These are phyloP conservation scores for Anthopleura sola DNA, from an alignment of 64 coral and sea anemone genomes.

Conservation along the genomic window DNA sequence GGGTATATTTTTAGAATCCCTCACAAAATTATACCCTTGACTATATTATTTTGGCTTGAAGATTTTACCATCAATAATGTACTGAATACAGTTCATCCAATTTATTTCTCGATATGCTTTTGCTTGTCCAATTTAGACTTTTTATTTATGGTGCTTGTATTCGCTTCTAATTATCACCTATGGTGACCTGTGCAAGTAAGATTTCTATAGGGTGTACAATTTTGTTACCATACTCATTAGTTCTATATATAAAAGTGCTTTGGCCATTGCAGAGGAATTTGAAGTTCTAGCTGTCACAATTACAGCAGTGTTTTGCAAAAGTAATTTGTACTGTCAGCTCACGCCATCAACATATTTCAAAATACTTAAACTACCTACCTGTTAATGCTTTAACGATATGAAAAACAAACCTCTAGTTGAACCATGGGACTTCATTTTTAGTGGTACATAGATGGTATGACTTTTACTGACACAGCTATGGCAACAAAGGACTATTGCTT, in stretches of 20 bases:
- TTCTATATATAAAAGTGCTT: neutral
- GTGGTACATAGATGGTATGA: no score
- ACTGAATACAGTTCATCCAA: neutral
- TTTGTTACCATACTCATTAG: neutral
- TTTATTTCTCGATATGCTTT: neutral
- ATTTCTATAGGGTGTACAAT: neutral
- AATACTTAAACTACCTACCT: neutral
- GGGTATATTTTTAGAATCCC: neutral
- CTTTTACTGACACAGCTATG: neutral
- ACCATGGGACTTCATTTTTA: neutral
- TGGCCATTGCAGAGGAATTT: neutral
- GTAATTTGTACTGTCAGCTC: neutral
- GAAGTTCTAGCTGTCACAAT: neutral
- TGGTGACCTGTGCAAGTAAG: neutral
- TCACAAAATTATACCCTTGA: neutral
- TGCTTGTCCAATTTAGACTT: neutral
- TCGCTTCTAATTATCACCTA: neutral
- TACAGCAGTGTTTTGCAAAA: neutral
- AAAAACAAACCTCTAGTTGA: neutral
- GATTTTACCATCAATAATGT: neutral
- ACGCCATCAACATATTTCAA: neutral
- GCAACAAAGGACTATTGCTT: neutral
- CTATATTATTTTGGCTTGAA: neutral
- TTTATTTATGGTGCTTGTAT: neutral
- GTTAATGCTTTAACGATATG: slow-evolving; percentile 5